Base-by-base conservation (phyloP, 2,113 vertebrate species). In the Ctenodactylus gundi region DNA sequence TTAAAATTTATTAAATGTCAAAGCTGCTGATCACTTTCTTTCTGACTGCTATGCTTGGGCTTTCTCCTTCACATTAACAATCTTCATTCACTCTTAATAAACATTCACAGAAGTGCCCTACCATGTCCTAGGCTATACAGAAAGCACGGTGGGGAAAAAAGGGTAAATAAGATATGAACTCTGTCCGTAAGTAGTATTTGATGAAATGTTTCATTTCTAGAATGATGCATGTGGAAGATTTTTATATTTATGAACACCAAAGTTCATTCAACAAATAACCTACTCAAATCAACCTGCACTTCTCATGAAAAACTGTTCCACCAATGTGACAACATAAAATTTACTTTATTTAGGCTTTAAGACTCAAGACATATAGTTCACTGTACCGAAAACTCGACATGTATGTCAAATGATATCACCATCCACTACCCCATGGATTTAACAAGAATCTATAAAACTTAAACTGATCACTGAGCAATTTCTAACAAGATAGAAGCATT, bases 391-490 rank as follows among this genome's bases (percentile, higher is more conserved):
- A 80, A 9, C 4, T 11, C 17, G 87, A 75, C 2, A 85, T 29
- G 41, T 68, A 78, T n/a, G n/a, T n/a, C n/a, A 89, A 51, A 84
- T 58, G 72, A 85, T 25, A 72, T 72, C 23, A 31, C 34, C 11
- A 88, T 39, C 62, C 44, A 72, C 49, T 72, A 78, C n/a, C 36
- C 10, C 18, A 18, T 21, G 13, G 65, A 72, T 86, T 92, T 31
- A 86, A 10, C n/a, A 90, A 85, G 17, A 91, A 44, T 29, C 78
- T 85, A n/a, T 25, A 93, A 95, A 85, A 91, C 17, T 31, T 65
- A 88, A 85, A 60, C 8, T 62, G 87, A 77, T 58, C 1, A 21
- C 81, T 75, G 36, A 67, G n/a, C 85, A 46, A 8, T 29, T 23
- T 87, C 23, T 57, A 51, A 75, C 9, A 44, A 64, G 29, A 70